phyloP scores from a whole-genome alignment of 2,888 invertebrate species.

The Halocaridina rubra region DNA sequence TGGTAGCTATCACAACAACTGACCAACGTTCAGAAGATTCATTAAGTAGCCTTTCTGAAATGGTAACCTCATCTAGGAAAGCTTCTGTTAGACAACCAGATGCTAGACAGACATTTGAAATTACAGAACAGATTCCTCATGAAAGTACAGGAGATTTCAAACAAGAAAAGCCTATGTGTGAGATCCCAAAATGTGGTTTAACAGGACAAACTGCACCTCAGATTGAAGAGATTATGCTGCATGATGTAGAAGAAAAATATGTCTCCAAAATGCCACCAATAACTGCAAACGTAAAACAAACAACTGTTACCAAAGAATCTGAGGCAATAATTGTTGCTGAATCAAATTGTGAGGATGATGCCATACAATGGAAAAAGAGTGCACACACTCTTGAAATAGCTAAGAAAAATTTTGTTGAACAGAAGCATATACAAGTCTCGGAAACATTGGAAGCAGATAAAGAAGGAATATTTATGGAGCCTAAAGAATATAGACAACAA shows the following conservation, averaged over 20 bases:
- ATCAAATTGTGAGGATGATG: conserved; percentile 37
- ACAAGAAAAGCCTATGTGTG: conserved; percentile 11
- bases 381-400: conserved; percentile 28
- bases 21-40: conserved; percentile 46
- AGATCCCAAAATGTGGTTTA: conserved; percentile 26
- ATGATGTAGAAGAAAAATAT: conserved; percentile 44
- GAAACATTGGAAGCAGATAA: conserved; percentile 48
- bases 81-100: conserved; percentile 30
- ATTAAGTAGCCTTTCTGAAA: conserved; percentile 20
- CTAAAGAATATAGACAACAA: conserved; percentile 25
- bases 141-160: conserved; percentile 32
- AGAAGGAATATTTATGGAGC: conserved; percentile 29
- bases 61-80: conserved; percentile 17
- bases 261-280: conserved; percentile 17
- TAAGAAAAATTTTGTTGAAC: conserved; percentile 32
- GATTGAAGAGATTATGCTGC: conserved; percentile 35
- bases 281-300: conserved; percentile 12
- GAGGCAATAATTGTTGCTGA: conserved; percentile 50
- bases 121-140: conserved; percentile 47
- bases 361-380: conserved; percentile 35
- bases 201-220: conserved; percentile 33
- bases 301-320: conserved; percentile 41
- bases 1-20: conserved; percentile 34
- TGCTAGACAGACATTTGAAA: conserved; percentile 32
- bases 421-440: conserved; percentile 30